A percentile compares a stretch with the other conserved stretches of the same genome.
These are phyloP conservation scores for Apodemia zela DNA, from an alignment of 2,888 invertebrate species.

Conservation along the genomic window DNA sequence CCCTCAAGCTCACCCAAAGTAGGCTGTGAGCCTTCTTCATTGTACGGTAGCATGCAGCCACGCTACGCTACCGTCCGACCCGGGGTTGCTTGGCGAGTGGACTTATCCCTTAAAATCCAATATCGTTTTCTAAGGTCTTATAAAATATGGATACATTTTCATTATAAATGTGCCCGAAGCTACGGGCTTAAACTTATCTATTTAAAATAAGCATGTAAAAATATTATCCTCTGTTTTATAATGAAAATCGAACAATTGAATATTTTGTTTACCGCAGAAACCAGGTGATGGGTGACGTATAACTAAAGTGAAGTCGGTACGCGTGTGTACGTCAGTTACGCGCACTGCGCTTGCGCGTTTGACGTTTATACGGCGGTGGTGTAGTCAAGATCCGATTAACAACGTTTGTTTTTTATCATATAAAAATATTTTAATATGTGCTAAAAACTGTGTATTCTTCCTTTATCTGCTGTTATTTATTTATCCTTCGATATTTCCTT, in stretches of 20 bases:
- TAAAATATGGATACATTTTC: too few species aligned
- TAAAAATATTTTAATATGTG: constrained; percentile 30
- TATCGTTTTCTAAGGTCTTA: too few species aligned
- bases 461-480: constrained; percentile 48
- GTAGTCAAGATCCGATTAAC: constrained; percentile 79
- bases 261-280: constrained; percentile 30
- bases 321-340: constrained; percentile 73
- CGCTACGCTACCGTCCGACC: too few species aligned
- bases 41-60: too few species aligned
- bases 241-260: neutral
- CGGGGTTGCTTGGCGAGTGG: too few species aligned
- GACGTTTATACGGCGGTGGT: constrained; percentile 79
- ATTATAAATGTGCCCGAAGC: too few species aligned
- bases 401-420: constrained; percentile 68
- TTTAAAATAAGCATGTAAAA: too few species aligned
- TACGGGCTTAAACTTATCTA: too few species aligned
- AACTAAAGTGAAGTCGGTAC: constrained; percentile 61
- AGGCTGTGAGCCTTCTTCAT: too few species aligned
- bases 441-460: constrained; percentile 39
- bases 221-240: too few species aligned
- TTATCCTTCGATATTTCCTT: constrained; percentile 25
- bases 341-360: constrained; percentile 78
- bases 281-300: constrained; percentile 41
- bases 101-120: too few species aligned
- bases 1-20: too few species aligned